Evolutionary conservation across 2,888 invertebrate genomes (phyloP), one percentile per base, ranked within the genome.

Genomic region (Acrobasis suavella): DNA sequence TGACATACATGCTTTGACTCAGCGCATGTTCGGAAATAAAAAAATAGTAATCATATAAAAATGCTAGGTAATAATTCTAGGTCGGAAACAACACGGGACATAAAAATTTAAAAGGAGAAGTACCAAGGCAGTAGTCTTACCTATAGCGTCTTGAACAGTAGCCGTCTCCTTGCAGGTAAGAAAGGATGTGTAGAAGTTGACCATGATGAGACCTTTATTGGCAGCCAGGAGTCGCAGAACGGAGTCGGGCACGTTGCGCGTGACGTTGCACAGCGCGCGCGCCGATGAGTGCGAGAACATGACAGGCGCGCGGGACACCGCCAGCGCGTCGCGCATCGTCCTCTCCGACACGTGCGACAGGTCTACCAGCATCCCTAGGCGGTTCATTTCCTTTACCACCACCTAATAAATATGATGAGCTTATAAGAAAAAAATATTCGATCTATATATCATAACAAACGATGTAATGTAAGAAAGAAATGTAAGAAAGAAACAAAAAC

Each of bases 211-310:
- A 50, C 97, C 97, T 65, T 95, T 95, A 84, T 97, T 97, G 70
- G 95, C 93, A 39, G 96, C 95, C 71, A 97, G 93, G 73, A 94
- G 91, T 54, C 94, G 88, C 60, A 97, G 92, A 62, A 96, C 95
- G 62, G 95, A 94, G 83, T 97, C 97, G 62, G 96, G 96, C 22
- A 97, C 96, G 84, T 97, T 97, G 65, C 97, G 93, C 63, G 96
- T 95, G 49, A 96, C 96, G 79, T 96, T 96, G 91, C 97, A 97
- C 6, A 97, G 89, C 32, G 96, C 95, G 76, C 95, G 95, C 54
- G 96, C 96, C 2, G 96, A 96, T 10, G 97, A 97, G 82, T 97
- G 97, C 54, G 96, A 97, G 92, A 96, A 97, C 70, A 97, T 95
- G 70, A 97, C 96, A 15, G 97, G 97, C 14, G 97, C 96, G 76